Base-by-base conservation (phyloP, 2,113 vertebrate species). In the Mesembrinibis cayennensis region DNA sequence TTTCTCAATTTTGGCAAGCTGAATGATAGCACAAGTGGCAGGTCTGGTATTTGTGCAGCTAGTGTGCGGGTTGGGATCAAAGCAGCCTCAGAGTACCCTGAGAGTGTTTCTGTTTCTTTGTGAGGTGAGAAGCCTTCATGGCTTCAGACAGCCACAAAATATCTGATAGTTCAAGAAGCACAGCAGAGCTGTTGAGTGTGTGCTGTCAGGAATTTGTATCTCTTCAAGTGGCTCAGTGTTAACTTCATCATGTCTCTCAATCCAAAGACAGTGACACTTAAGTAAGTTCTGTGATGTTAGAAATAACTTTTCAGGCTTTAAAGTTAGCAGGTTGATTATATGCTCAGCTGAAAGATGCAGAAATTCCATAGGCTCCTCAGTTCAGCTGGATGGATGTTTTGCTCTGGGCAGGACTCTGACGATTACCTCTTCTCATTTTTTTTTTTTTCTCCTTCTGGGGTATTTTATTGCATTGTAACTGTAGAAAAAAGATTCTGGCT, bases 11-110 rank as follows among this genome's bases (percentile, higher is more conserved):
- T 81, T 87, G 62, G 25, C 44, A 42, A 58, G 29, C 32, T 19
- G 18, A 47, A 21, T 0, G 0, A 1, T 53, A 47, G 76, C 15
- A 10, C 17, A 26, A 63, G 29, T 2, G 2, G 18, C 50, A 44
- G 55, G 16, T 84, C 38, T 84, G 59, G 36, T 56, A 38, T 69
- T 63, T 63, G 55, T 23, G 7, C 32, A 52, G 16, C 20, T 80
- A 11, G 13, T 2, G 0, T 7, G 49, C 2, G 2, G 32, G 27
- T 40, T 52, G 44, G 29, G 38, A 70, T 29, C 8, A 56, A 58
- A 18, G 27, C 21, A 81, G 21, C 34, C 49, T 84, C 7, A 3
- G 40, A 61, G 40, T 16, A 38, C 29, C 47, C n/a, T 9, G 15
- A 36, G 38, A 59, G 17, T 5, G 4, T 55, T 45, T 20, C 21